Base-by-base conservation (phyloP, 2,113 vertebrate genomes). In the Oryzias woworae region DNA sequence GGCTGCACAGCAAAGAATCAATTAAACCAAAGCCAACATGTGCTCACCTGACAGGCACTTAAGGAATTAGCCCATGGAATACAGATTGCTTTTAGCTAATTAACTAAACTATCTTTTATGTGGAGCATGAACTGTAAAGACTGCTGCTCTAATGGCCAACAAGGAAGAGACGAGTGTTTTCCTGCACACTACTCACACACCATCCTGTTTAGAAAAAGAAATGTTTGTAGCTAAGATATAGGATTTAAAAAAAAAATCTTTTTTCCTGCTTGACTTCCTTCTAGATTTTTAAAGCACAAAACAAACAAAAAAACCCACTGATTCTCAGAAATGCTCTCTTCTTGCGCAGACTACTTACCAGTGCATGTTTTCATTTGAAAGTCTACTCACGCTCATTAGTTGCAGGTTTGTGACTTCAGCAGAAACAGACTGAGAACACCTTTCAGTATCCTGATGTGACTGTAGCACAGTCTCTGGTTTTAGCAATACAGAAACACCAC, bases 51-150 rank as follows among this genome's bases (percentile, higher is more conserved):
- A 86, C 77, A 83, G 67, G 81, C 80, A 85, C 83, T 90, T 86
- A 89, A 81, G 54, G 66, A 81, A 86, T 88, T 87, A 84, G 73
- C 75, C 63, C 65, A 53, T 43, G 42, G 70, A 87, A 74, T 72
- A 87, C 81, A 85, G 79, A 89, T 86, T 74, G 73, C 80, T 71
- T 59, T 77, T 82, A 75, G 75, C 73, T 85, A 85, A 90, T 90
- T 87, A 87, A 71, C 78, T 78, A 82, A 87, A 89, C 85, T 86
- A 78, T 87, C 85, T 77, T 85, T 84, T 85, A 88, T 87, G 79
- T 78, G 60, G 56, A 63, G 71, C 56, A 61, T 55, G 31, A 53
- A 51, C 66, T 56, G 44, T 53, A 60, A 75, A 69, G 59, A 78
- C 59, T 54, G 53, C 60, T 53, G 31, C 20, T 58, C 56, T 84